Base-by-base conservation (phyloP, 2,797 vertebrate species). In the Periparus ater region DNA sequence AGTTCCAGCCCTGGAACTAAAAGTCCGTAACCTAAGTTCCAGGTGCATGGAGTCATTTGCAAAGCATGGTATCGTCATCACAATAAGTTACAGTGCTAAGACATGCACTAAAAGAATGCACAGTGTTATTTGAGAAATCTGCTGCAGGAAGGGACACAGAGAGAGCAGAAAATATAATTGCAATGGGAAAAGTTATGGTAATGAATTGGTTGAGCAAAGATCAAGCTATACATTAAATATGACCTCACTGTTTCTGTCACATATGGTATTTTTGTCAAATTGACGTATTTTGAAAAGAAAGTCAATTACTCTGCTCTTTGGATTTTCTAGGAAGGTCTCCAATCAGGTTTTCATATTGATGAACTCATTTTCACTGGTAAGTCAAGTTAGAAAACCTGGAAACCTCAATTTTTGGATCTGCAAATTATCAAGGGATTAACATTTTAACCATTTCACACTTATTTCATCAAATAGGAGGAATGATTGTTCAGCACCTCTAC, bases 21-120 rank as follows among this genome's bases (percentile, higher is more conserved):
- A 96, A 95, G 83, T 94, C 93, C 84, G 12, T 96, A 95, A 96
- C 92, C 78, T 84, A 84, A 91, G 77, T 96, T 96, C 95, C 93
- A 95, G 95, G 95, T 95, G 94, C 74, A 61, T 4, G 7, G 54
- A 96, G 86, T 73, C 62, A 85, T 93, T 97, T 80, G 78, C 61
- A 66, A 88, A 94, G 92, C 80, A 94, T 94, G 91, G 89, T 89
- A 95, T 88, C 63, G 50, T 89, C 90, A 94, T 95, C 96, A 95
- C 66, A 90, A 62, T 91, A 93, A 95, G 87, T 96, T 93, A 95
- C 42, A 85, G 68, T 18, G 11, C 74, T 89, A 80, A 96, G 88
- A 96, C 73, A 32, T 45, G 60, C 34, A 87, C 81, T 91, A 81
- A 94, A 97, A 80, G 74, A 94, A 91, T 58, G 51, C 25, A 45